phyloP scores from a whole-genome alignment of 2,888 invertebrate genomes.

The Caenorhabditis panamensis region DNA sequence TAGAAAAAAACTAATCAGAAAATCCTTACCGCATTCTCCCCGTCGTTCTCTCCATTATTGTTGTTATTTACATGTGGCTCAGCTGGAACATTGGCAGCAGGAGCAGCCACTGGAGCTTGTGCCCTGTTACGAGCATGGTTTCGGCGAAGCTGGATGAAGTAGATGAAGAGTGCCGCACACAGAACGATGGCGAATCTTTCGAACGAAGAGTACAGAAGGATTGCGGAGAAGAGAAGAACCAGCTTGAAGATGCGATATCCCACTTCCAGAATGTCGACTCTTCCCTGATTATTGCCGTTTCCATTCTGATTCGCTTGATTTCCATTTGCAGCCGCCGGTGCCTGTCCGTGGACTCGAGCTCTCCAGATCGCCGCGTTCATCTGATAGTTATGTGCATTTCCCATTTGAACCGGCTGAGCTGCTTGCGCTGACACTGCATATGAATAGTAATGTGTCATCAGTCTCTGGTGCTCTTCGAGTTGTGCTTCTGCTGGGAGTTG shows the following conservation, averaged over 20 bases:
- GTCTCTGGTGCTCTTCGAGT: constrained; percentile 14
- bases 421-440: constrained; percentile 22
- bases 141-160: constrained; percentile 61
- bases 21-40: constrained; percentile 33
- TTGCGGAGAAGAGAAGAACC: constrained; percentile 60
- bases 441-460: constrained; percentile 38
- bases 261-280: constrained; percentile 64
- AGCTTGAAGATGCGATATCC: constrained; percentile 65
- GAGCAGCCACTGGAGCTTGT: constrained; percentile 34
- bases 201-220: constrained; percentile 65
- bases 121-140: constrained; percentile 49
- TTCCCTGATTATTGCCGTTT: constrained; percentile 20
- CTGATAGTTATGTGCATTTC: not conserved
- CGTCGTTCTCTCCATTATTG: constrained; percentile 63
- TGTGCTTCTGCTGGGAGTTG: constrained; percentile 31
- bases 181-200: constrained; percentile 65
- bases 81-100: constrained; percentile 24
- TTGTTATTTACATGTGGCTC: constrained; percentile 64
- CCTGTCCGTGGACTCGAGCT: constrained; percentile 31
- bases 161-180: constrained; percentile 54
- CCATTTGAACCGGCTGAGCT: no score
- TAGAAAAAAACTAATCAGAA: not conserved
- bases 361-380: constrained; percentile 23
- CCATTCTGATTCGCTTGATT: constrained; percentile 16
- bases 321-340: constrained; percentile 13